phyloP scores from a whole-genome alignment of 2,888 invertebrate genomes.

The Iselma pallidipennis region DNA sequence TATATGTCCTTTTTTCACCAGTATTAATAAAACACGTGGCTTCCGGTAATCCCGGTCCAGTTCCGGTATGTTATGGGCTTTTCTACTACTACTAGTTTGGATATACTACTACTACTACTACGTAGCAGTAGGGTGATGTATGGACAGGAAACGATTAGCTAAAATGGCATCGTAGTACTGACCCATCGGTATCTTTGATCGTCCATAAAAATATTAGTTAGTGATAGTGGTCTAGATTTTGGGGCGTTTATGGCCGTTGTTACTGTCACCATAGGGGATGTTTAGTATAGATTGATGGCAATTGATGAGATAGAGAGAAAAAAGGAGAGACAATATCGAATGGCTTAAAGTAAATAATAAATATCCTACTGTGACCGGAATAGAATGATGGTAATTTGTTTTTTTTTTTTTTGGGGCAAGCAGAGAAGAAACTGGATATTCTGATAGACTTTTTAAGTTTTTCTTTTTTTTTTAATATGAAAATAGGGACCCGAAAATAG shows the following conservation, averaged over 20 bases:
- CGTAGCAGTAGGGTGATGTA: constrained; percentile 45
- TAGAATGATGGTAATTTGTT: not conserved
- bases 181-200: constrained; percentile 57
- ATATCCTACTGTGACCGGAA: not conserved
- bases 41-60: constrained; percentile 45
- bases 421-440: too few species aligned
- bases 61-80: constrained; percentile 40
- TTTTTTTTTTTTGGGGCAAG: too few species aligned
- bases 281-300: constrained; percentile 41
- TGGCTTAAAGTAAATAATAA: not conserved
- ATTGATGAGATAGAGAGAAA: constrained; percentile 11
- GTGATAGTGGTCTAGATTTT: constrained; percentile 48
- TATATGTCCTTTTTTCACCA: constrained; percentile 12
- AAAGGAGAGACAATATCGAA: not conserved
- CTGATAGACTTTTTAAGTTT: too few species aligned
- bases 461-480: too few species aligned
- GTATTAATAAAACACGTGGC: constrained; percentile 51
- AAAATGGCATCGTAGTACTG: constrained; percentile 46
- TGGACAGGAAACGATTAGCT: constrained; percentile 54
- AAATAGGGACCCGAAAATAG: too few species aligned
- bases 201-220: constrained; percentile 55
- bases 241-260: constrained; percentile 49
- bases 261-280: constrained; percentile 42
- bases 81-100: constrained; percentile 34
- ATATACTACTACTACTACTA: too few species aligned